phyloP scores from a whole-genome alignment of 2,888 invertebrate genomes.

The Epirrita christyi region DNA sequence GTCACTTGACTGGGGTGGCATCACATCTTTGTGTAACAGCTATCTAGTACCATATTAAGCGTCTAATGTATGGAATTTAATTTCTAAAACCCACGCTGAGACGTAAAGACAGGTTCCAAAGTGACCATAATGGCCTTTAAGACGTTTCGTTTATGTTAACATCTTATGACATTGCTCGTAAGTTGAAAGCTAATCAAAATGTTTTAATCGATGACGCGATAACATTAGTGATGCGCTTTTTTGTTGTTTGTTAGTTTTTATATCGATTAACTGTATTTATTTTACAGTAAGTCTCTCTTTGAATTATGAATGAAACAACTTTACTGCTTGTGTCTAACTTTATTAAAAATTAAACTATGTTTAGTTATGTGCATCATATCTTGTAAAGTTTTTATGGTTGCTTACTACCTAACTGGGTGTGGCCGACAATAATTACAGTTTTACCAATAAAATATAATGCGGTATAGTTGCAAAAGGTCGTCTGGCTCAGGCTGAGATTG shows the following conservation, averaged over 20 bases:
- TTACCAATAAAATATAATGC: constrained; percentile 20
- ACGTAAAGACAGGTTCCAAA: constrained; percentile 66
- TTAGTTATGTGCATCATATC: constrained; percentile 29
- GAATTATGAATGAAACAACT: constrained; percentile 40
- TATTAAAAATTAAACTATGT: constrained; percentile 27
- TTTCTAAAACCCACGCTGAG: constrained; percentile 68
- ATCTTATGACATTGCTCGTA: constrained; percentile 80
- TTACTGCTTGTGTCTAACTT: constrained; percentile 29
- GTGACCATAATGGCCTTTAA: constrained; percentile 68
- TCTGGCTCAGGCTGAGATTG: not conserved
- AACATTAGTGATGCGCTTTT: constrained; percentile 69
- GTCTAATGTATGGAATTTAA: constrained; percentile 81
- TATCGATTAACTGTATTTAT: constrained; percentile 46
- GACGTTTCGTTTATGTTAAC: constrained; percentile 67
- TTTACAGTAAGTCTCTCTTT: constrained; percentile 39
- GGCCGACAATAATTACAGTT: constrained; percentile 17
- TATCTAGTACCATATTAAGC: constrained; percentile 78
- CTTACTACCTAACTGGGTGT: constrained; percentile 16
- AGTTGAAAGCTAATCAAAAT: constrained; percentile 85
- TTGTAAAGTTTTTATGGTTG: constrained; percentile 26
- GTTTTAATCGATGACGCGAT: constrained; percentile 84
- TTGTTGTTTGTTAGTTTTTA: constrained; percentile 41
- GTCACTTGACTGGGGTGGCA: constrained; percentile 83
- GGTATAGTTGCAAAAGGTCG: not conserved
- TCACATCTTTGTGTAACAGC: constrained; percentile 78